phyloP scores from a whole-genome alignment of 1,140 invertebrate species.

The Procambarus clarkii region DNA sequence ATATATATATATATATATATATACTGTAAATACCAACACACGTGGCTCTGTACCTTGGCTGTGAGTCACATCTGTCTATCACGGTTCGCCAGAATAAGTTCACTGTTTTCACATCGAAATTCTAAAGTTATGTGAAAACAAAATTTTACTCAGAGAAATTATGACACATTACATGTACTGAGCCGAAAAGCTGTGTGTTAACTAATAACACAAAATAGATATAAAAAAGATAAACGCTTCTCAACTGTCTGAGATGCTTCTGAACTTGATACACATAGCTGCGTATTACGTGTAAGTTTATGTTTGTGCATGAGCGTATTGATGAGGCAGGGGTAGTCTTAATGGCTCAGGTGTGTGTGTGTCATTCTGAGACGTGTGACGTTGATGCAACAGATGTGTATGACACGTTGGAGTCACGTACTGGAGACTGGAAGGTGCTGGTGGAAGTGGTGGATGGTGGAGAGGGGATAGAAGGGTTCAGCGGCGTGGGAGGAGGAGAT shows the following conservation, averaged over 20 bases:
- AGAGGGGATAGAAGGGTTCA: constrained; percentile 55
- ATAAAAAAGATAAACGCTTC: no score
- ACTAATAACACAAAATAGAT: neutral
- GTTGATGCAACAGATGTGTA: neutral
- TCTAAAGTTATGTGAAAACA: no score
- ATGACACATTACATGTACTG: neutral
- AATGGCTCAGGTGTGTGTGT: neutral
- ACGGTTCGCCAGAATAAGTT: no score
- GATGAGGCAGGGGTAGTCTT: neutral
- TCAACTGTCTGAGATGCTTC: no score
- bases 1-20: neutral
- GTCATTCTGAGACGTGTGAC: neutral
- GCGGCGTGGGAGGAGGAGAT: neutral
- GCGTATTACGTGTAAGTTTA: no score
- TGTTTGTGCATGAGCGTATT: neutral
- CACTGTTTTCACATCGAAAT: no score
- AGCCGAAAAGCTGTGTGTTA: neutral
- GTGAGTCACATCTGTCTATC: no score
- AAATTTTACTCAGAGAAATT: neutral
- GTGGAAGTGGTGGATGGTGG: constrained; percentile 58
- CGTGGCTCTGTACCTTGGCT: no score
- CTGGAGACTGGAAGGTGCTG: constrained; percentile 49
- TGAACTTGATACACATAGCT: no score
- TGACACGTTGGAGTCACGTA: constrained; percentile 33
- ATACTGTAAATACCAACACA: no score